phyloP scores from a whole-genome alignment of 2,888 invertebrate genomes.

The Scrobipalpa atriplicella region DNA sequence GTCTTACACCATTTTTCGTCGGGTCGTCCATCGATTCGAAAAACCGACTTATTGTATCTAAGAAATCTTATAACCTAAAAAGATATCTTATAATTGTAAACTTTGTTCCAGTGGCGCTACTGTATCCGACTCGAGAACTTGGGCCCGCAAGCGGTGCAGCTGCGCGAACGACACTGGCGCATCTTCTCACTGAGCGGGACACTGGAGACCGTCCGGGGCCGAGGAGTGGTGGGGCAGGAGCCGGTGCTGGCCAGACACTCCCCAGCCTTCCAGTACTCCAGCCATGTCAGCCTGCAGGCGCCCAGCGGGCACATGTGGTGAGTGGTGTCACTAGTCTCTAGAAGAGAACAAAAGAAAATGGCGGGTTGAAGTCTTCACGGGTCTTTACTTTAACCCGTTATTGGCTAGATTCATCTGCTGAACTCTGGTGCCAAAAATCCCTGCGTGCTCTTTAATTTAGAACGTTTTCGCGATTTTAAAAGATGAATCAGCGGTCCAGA shows the following conservation, averaged over 20 bases:
- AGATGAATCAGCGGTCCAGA: too few species aligned
- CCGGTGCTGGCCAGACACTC: slow-evolving; percentile 93
- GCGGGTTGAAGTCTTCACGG: too few species aligned
- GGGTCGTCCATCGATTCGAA: too few species aligned
- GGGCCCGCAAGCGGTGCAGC: slow-evolving; percentile 93
- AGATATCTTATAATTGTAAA: neutral
- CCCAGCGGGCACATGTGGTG: slow-evolving; percentile 99
- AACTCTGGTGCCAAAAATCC: too few species aligned
- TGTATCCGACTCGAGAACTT: slow-evolving; percentile 98
- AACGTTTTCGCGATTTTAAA: too few species aligned
- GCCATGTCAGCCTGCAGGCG: slow-evolving; percentile 98
- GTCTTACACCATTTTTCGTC: too few species aligned
- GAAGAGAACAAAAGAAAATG: too few species aligned
- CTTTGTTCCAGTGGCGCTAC: slow-evolving; percentile 90
- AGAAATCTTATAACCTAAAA: too few species aligned
- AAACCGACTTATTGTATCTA: too few species aligned
- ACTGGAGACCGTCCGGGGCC: slow-evolving; percentile 95
- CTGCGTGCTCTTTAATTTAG: too few species aligned
- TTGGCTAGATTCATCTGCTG: too few species aligned
- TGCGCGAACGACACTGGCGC: slow-evolving; percentile 98
- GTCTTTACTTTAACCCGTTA: too few species aligned
- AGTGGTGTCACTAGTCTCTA: slow-evolving; percentile 39
- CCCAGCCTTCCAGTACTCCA: slow-evolving; percentile 99
- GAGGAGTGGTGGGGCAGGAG: slow-evolving; percentile 99
- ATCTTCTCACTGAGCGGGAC: slow-evolving; percentile 97